Evolutionary conservation across 2,113 vertebrate species (phyloP).

Genomic region (Grantiella picta): DNA sequence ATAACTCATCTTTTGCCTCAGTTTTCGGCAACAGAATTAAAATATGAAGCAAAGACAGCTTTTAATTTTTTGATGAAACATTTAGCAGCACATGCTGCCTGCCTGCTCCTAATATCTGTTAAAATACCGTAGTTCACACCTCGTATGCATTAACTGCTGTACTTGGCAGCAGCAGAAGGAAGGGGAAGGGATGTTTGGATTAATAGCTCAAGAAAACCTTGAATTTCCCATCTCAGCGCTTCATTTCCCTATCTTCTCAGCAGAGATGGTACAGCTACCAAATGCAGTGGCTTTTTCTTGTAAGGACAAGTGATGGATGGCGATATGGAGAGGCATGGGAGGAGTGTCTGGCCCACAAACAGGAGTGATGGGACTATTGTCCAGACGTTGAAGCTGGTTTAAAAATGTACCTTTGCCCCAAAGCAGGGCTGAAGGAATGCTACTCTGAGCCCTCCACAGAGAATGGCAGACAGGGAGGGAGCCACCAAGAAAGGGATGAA

Average conservation of each 20-base stretch:
- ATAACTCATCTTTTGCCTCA: neutral
- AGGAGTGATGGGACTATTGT: neutral
- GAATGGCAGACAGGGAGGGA: neutral
- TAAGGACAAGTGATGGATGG: neutral
- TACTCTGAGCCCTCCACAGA: neutral
- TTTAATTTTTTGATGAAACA: neutral
- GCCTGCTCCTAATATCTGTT: neutral
- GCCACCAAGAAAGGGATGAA: neutral
- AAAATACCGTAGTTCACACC: neutral
- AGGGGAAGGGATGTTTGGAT: neutral
- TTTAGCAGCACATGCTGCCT: neutral
- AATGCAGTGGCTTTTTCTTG: neutral
- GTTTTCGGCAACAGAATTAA: neutral
- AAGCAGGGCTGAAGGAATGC: neutral
- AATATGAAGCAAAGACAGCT: neutral
- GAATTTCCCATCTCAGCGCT: neutral
- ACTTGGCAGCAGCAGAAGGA: neutral
- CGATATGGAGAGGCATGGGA: neutral
- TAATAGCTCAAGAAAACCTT: neutral
- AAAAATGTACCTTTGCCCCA: neutral
- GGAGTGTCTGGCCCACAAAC: neutral
- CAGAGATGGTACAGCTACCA: neutral
- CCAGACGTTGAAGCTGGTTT: neutral
- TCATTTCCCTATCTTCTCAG: neutral
- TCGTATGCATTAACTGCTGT: neutral